Evolutionary conservation across 2,888 invertebrate genomes (phyloP), one percentile per base, ranked within the genome.

Genomic region (Branchellion lobata): DNA sequence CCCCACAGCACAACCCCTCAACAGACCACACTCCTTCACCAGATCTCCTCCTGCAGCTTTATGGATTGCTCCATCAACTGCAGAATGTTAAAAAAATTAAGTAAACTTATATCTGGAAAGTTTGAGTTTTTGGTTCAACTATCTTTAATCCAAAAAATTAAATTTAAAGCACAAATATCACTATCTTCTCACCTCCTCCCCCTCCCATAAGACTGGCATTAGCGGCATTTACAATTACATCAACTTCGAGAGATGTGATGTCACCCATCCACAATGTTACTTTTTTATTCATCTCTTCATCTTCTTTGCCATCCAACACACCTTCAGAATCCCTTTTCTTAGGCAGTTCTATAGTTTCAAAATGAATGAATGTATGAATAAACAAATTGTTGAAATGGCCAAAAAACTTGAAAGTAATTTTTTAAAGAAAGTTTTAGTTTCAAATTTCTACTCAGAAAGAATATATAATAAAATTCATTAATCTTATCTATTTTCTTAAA

Each of bases 161-260:
- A n/a, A n/a, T n/a, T n/a, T n/a, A n/a, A n/a, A n/a, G n/a, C n/a
- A n/a, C n/a, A n/a, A 14, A 40, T 40, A 8, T 40, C 40, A 40
- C 40, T 14, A 40, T 40, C 40, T 40, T 8, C 40, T 40, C 40
- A 40, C 40, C 91, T 86, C 95, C 94, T 36, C 94, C 94, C 33
- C 95, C 95, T 8, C 93, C 93, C 72, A 90, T 86, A 65, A 95
- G 88, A 29, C 87, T 87, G 0, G 90, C 90, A 88, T 95, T 95
- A 0, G 95, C 95, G 51, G 95, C 95, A 89, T 95, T 95, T 0
- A 94, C 94, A 84, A 95, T 94, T 0, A 92, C 93, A 89, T 94
- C 94, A 80, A 95, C 90, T 90, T 93, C 93, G 71, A 96, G 88
- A 76, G 90, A 90, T 0, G 94, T 95, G 33, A 96, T 94, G 86